Base-by-base conservation (phyloP, 2,113 vertebrate genomes). In the Cranoglanis bouderius region DNA sequence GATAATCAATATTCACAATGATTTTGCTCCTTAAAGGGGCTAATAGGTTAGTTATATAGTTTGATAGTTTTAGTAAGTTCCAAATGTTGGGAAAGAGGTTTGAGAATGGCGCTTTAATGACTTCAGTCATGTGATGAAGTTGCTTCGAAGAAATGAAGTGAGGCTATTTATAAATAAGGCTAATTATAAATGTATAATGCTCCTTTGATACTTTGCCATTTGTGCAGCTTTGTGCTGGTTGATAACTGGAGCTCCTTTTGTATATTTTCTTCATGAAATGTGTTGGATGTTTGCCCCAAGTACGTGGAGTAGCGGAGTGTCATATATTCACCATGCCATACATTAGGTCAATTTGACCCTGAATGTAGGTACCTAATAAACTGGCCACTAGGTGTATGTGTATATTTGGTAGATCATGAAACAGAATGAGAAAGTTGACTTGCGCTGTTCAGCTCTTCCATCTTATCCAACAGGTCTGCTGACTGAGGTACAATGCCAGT, bases 401-500 rank as follows among this genome's bases (percentile, higher is more conserved):
- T 77, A 12, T 40, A 75, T 43, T 5, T 74, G 24, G 57, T 26
- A 51, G 19, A 78, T 21, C 9, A 16, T 59, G 35, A 24, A 55
- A 70, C 12, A 40, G 46, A 61, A 57, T 74, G 18, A 70, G 53
- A 59, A 38, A 21, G 21, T 13, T 51, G 46, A 78, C 26, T 78
- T 75, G 21, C 24, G 1, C 10, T 46, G 24, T 46, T 49, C 32
- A 29, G 14, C 26, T 67, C 16, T 40, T 78, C 46, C n/a, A 18
- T 86, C 32, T 84, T 0, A 0, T 6, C 14, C 35, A 38, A 91
- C 90, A 97, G 98, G 97, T 93, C 96, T 99, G 90, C 94, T 99
- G 92, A 98, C 98, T 12, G 98, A 99, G 95, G 97, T 98, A 59
- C 98, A 99, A 90, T 98, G 98, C 92, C 97, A 98, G 88, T 99